Conservation (phyloP, 2,113 vertebrate genomes). For the Apeltes quadracus region DNA sequence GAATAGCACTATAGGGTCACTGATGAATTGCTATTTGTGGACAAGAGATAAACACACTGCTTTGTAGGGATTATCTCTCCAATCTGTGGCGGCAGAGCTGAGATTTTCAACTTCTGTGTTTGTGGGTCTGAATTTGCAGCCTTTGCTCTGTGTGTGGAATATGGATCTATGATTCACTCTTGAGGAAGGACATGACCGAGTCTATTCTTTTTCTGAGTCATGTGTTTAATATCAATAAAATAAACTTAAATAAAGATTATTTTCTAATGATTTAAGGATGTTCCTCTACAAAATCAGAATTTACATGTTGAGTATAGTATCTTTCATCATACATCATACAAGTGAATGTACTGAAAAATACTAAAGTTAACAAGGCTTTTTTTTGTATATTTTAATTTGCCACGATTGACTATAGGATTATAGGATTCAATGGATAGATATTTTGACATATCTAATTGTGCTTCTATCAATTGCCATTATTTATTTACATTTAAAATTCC, state of each 20-base stretch:
- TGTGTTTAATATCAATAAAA: conserved; percentile 2
- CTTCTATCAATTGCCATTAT: too few species aligned
- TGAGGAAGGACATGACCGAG: neutral
- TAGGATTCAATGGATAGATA: too few species aligned
- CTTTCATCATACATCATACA: neutral
- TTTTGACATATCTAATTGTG: too few species aligned
- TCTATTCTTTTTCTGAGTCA: neutral
- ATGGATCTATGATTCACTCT: neutral
- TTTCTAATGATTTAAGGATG: neutral
- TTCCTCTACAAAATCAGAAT: neutral
- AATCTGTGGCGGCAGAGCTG: conserved; percentile 54
- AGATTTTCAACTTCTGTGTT: conserved; percentile 58
- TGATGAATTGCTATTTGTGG: conserved; percentile 85
- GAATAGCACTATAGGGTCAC: conserved; percentile 89
- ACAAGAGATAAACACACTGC: conserved; percentile 79
- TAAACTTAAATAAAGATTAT: neutral
- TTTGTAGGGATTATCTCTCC: conserved; percentile 79
- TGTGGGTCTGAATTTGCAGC: neutral
- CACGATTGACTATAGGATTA: too few species aligned
- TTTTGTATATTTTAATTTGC: neutral
- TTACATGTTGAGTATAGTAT: neutral
- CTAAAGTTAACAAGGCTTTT: neutral
- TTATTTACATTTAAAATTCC: too few species aligned
- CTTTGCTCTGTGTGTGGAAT: neutral
- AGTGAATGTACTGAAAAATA: neutral